Base-by-base conservation (phyloP, 2,113 vertebrate species). In the Upupa epops region DNA sequence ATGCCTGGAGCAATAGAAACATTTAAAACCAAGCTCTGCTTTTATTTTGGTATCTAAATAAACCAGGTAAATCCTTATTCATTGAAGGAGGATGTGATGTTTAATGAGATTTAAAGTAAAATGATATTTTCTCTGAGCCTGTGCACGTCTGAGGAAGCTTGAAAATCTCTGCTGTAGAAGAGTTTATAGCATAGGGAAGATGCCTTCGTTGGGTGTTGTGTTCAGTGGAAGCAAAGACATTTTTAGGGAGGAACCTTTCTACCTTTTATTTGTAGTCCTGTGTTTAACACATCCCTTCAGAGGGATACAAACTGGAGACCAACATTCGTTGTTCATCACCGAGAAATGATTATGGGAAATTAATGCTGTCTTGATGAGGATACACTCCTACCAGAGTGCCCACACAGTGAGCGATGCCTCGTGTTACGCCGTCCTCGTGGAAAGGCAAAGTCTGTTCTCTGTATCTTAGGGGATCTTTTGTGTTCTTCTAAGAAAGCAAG, bases 361-460 rank as follows among this genome's bases (percentile, higher is more conserved):
- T 37, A 22, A 24, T 60, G 40, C 17, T 26, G 51, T 13, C 31
- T 48, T 68, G 21, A 49, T 45, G 11, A 45, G 46, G 29, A 28
- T 6, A 5, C 1, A 0, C 7, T 45, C 29, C 34, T 56, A 68
- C 29, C 21, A 42, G 48, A 21, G 7, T 34, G 4, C 13, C 14
- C 11, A 4, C 5, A 0, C 1, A 3, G 16, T 17, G n/a, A 14
- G 5, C 25, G n/a, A 48, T 36, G 25, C 11, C 24, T 59, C 12
- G 6, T 18, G 11, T 78, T 31, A 11, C 5, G 11, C n/a, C n/a
- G n/a, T 59, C 29, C 6, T 68, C 70, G 13, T 34, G 29, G 42
- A 37, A 64, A 72, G n/a, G 21, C 63, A 37, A 15, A 48, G 6
- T 17, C 70, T 32, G 6, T 68, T 84, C 8, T 21, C 0, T 6